Conservation (phyloP, 2,797 vertebrate genomes). For the Xiphophorus birchmanni region DNA sequence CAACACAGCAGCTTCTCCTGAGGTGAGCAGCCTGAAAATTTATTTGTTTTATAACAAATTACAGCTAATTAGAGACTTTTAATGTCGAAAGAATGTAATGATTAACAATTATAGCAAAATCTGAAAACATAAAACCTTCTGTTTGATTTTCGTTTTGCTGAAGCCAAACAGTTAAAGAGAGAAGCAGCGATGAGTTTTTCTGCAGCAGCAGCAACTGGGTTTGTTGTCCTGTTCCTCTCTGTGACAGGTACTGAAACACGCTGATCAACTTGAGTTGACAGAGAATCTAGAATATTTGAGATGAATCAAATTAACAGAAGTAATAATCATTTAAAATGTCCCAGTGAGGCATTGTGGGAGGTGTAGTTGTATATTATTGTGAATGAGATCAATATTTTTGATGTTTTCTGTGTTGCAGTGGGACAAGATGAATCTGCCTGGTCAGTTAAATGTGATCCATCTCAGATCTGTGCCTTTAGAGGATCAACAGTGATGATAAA, state of each 20-base stretch:
- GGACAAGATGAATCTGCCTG: neutral
- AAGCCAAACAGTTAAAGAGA: neutral
- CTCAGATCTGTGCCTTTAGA: constrained; percentile 7
- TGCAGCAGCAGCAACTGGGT: neutral
- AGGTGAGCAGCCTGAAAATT: neutral
- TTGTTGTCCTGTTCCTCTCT: neutral
- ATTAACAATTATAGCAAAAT: neutral
- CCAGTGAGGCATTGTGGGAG: neutral
- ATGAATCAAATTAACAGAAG: neutral
- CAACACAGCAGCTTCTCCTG: neutral
- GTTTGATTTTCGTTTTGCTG: neutral
- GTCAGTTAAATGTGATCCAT: neutral
- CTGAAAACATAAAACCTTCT: neutral
- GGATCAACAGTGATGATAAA: neutral
- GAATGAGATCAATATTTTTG: neutral
- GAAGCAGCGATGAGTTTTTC: neutral
- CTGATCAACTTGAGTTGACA: neutral
- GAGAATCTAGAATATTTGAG: neutral
- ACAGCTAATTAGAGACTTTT: neutral
- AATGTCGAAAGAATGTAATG: neutral
- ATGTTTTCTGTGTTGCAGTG: neutral
- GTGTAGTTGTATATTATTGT: neutral
- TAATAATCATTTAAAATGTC: neutral
- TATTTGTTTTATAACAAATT: neutral
- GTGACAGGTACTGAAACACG: neutral